Evolutionary conservation across 2,797 vertebrate species (phyloP), one percentile per base, ranked within the genome.

Genomic region (Myotis planiceps): DNA sequence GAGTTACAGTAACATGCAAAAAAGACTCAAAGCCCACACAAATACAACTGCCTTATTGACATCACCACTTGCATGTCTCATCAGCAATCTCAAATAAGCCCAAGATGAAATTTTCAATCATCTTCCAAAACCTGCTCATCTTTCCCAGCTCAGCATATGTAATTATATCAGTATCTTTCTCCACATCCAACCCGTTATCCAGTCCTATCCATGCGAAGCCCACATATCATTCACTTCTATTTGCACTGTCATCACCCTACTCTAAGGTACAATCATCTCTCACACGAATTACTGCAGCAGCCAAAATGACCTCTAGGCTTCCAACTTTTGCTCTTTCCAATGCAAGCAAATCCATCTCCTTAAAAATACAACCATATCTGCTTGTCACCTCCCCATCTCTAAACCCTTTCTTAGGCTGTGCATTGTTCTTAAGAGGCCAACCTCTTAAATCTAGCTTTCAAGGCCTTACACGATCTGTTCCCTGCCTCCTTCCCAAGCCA

Each of bases 1-100:
- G 72, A 88, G 47, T 55, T 80, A 79, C 75, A 37, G 72, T 51
- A 78, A 93, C 69, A 82, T 29, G 27, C 5, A 69, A 89, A 82
- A 94, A 76, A 8, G 55, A 85, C 47, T 82, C 74, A 86, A 91
- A 91, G 32, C 32, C 42, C 34, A 66, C 15, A 90, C 32, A 93
- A 89, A 89, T 74, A 5, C 39, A 88, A 66, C 3, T 72, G 12
- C n/a, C 47, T 88, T 42, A 86, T 0, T 86, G 79, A 65, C 34
- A 80, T 25, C 42, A 79, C 76, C 39, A 84, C 51, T 65, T 74
- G 10, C 37, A 63, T 65, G 74, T 85, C 47, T 81, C 47, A 78
- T 39, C 87, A 89, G 39, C 63, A 95, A 87, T 39, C 42, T 87
- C 32, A 72, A 80, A 63, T 4, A 53, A 9, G 27, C n/a, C n/a